phyloP scores from a whole-genome alignment of 2,888 invertebrate species.

The Vannuccia rotundouncinata region DNA sequence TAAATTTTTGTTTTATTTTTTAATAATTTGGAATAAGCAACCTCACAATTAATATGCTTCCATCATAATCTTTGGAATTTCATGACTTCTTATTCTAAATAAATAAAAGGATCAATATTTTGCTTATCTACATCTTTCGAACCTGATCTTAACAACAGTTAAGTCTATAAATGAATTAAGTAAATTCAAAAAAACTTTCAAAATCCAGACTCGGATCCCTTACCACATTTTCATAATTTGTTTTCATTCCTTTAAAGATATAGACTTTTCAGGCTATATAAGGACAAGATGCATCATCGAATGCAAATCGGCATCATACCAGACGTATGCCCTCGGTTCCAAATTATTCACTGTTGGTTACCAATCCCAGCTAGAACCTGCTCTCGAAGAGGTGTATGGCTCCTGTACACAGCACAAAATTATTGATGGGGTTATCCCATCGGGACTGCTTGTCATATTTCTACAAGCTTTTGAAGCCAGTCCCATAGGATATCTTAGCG shows the following conservation, averaged over 20 bases:
- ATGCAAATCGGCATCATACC: neutral
- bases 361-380: neutral
- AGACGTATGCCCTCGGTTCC: neutral
- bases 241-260: neutral
- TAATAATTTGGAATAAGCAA: no score
- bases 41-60: no score
- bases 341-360: neutral
- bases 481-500: neutral
- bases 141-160: no score
- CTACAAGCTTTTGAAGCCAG: neutral
- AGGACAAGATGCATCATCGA: neutral
- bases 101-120: no score
- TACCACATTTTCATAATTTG: no score
- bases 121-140: no score
- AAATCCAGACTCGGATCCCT: no score
- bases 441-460: neutral
- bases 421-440: neutral
- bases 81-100: no score
- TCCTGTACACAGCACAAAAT: neutral
- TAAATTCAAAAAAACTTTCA: no score
- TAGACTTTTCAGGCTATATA: neutral
- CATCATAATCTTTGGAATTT: no score
- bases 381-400: neutral
- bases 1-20: no score
- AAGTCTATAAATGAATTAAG: no score